Evolutionary conservation across 2,113 vertebrate species (phyloP).

Genomic region (Thamnaconus septentrionalis): DNA sequence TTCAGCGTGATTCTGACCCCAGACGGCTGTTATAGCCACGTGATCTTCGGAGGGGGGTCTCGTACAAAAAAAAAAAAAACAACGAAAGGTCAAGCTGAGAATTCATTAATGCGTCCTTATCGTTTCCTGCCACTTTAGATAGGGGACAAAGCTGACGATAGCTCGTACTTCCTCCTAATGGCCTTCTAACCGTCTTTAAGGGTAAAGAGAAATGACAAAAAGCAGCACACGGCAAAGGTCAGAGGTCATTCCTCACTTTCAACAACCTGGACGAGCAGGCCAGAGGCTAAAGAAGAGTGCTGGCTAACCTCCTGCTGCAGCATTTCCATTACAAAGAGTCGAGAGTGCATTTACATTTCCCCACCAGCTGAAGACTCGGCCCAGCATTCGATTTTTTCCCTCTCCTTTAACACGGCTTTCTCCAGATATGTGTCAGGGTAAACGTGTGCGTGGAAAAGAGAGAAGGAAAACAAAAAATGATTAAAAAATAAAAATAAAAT

Average conservation of each 20-base stretch:
- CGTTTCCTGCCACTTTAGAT: slow-evolving; percentile 10
- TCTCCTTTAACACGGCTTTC: not conserved
- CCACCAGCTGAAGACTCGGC: slow-evolving; percentile 8
- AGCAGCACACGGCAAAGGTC: slow-evolving; percentile 12
- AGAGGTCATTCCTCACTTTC: slow-evolving; percentile 32
- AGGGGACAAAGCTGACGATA: slow-evolving; percentile 1
- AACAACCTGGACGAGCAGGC: slow-evolving; percentile 38
- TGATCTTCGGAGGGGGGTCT: too few relatives aligned
- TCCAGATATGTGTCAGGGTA: not conserved
- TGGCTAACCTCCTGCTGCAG: slow-evolving; percentile 18
- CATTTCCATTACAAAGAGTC: slow-evolving; percentile 63
- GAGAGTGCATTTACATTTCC: slow-evolving; percentile 24
- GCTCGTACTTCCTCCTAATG: slow-evolving; percentile 1
- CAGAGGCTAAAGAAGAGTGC: slow-evolving; percentile 26
- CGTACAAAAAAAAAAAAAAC: not conserved
- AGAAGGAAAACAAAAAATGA: too few relatives aligned
- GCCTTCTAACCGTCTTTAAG: not conserved
- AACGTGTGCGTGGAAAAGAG: too few relatives aligned
- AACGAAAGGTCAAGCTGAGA: not conserved
- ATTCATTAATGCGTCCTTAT: slow-evolving; percentile 19
- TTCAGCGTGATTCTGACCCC: not conserved
- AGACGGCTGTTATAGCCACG: too few relatives aligned
- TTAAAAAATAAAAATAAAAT: too few relatives aligned
- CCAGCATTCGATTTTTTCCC: not conserved
- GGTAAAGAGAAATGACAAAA: not conserved